phyloP scores from a whole-genome alignment of 2,113 vertebrate genomes.

The Cynoglossus semilaevis region DNA sequence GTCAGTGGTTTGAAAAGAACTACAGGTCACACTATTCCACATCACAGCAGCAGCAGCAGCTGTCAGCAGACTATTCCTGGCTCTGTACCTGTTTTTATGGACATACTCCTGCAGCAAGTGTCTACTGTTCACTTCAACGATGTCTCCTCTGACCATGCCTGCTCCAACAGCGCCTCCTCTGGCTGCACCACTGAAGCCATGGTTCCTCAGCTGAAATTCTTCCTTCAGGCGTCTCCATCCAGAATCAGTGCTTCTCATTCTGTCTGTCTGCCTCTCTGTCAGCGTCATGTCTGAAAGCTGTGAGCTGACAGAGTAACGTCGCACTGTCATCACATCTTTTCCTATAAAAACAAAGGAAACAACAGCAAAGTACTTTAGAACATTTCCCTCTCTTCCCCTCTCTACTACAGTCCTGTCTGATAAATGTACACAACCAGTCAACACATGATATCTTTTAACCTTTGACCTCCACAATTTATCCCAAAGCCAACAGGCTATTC shows the following conservation, averaged over 20 bases:
- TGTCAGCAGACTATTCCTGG: no score
- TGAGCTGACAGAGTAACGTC: constrained; percentile 81
- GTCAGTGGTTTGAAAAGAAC: no score
- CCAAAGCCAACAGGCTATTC: no score
- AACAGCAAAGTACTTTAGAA: no score
- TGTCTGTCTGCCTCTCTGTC: constrained; percentile 46
- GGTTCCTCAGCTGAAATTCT: constrained; percentile 32
- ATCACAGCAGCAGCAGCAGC: no score
- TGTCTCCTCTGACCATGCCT: constrained; percentile 13
- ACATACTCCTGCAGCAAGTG: constrained; percentile 76
- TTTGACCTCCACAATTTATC: no score
- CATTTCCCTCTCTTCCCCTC: no score
- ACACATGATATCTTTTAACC: no score
- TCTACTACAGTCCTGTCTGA: no score
- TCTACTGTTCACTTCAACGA: constrained; percentile 53
- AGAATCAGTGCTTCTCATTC: constrained; percentile 14
- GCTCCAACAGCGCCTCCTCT: constrained; percentile 34
- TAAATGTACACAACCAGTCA: no score
- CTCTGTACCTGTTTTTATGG: constrained; percentile 79
- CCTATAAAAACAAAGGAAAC: constrained; percentile 75
- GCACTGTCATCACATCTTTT: constrained; percentile 87
- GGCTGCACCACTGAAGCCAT: constrained; percentile 16
- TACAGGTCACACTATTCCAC: no score
- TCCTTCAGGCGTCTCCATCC: constrained; percentile 64
- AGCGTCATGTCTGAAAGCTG: constrained; percentile 51